Base-by-base conservation (phyloP, 1,140 invertebrate genomes). In the Akabosia matsudoensis region DNA sequence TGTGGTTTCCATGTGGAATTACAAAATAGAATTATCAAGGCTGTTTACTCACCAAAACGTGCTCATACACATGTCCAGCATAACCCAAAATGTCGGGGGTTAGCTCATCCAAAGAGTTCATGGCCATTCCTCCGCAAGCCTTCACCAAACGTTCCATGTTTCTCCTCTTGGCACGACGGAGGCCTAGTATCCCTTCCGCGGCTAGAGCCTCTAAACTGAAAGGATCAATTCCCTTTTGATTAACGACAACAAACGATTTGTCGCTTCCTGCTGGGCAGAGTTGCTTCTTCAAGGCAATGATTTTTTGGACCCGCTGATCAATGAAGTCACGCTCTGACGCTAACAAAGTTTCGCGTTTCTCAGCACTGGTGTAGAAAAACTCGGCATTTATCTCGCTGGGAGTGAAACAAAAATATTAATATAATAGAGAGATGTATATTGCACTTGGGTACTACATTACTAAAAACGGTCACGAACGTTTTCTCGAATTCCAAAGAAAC, bases 401-500 rank as follows among this genome's bases (percentile, higher is more conserved):
- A 45, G 37, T 45, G 2, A 45, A 84, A 83, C 74, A 74, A 79
- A 76, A 56, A 78, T 7, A 51, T 67, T 16, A 74, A 24, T n/a
- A 33, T 70, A 3, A n/a, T 16, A 33, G 16, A 54, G 13, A 18
- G 97, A n/a, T n/a, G n/a, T n/a, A n/a, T n/a, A 87, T 99, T 97
- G n/a, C n/a, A n/a, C n/a, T n/a, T n/a, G n/a, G n/a, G n/a, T n/a
- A n/a, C 24, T 97, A 97, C 90, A 91, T 76, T 77, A 85, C 76
- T n/a, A n/a, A n/a, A n/a, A n/a, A n/a, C n/a, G n/a, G n/a, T 24
- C 84, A 84, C 18, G 37, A 18, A 91, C 89, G 89, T 99, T 91
- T 99, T 99, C 84, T 99, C 98, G 86, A 99, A 99, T 86, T 99
- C 98, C 84, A 99, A 87, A 72, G 96, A 98, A 0, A 99, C 94